These are phyloP conservation scores for Phoebastria nigripes DNA, from an alignment of 2,797 vertebrate genomes.

Conservation along the genomic window DNA sequence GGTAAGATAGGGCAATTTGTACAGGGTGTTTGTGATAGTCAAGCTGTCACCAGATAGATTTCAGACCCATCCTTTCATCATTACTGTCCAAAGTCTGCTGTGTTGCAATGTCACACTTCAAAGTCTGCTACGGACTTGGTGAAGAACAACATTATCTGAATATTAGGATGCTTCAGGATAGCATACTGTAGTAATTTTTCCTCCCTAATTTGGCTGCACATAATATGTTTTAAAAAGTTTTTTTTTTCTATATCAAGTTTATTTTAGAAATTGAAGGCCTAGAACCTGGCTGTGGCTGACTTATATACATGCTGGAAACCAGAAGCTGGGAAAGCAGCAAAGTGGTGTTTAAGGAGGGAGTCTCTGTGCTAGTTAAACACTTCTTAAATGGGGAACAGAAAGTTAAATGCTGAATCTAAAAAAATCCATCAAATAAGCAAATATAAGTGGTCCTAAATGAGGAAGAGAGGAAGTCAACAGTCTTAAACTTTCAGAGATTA, in stretches of 20 bases:
- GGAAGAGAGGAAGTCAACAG: not conserved
- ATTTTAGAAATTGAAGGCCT: not conserved
- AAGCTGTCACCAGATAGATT: constrained; percentile 22
- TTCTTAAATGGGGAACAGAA: not conserved
- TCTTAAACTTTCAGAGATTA: not conserved
- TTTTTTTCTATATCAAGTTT: not conserved
- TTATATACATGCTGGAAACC: not conserved
- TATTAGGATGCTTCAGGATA: not conserved
- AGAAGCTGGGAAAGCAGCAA: not conserved
- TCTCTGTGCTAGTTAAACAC: not conserved
- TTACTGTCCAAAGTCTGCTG: constrained; percentile 14
- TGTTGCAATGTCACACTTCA: constrained; percentile 30
- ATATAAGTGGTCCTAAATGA: not conserved
- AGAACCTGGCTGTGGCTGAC: not conserved
- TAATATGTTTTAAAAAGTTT: not conserved
- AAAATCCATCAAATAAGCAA: not conserved
- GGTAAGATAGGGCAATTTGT: not conserved
- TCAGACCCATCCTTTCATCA: constrained; percentile 6
- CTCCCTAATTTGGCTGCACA: not conserved
- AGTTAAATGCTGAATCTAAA: not conserved
- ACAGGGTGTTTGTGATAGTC: not conserved
- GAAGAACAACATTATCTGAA: not conserved
- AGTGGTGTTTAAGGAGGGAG: not conserved
- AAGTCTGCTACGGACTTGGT: not conserved
- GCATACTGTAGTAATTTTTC: not conserved